phyloP scores from a whole-genome alignment of 2,113 vertebrate genomes.

The Pterocles burchelli region DNA sequence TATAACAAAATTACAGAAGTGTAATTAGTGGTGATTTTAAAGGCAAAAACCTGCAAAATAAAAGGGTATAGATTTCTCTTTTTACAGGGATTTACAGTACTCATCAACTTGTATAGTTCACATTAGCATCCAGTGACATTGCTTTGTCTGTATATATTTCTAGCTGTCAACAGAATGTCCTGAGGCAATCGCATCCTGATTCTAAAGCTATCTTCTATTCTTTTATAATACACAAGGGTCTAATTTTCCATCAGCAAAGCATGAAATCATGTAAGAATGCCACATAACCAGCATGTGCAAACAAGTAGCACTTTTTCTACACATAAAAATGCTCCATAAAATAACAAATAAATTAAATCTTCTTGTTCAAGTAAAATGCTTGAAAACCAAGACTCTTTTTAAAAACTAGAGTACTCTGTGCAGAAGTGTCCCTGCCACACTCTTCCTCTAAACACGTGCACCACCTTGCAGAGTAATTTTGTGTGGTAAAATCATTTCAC shows the following conservation, averaged over 20 bases:
- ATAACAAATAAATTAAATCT: conserved; percentile 89
- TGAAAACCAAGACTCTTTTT: conserved; percentile 52
- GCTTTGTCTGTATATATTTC: conserved; percentile 90
- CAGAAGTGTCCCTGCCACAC: not conserved
- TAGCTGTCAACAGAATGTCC: conserved; percentile 96
- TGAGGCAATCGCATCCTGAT: conserved; percentile 91
- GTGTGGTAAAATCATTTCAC: conserved; percentile 26
- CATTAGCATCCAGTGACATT: conserved; percentile 93
- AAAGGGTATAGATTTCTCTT: conserved; percentile 67
- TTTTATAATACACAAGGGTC: conserved; percentile 90
- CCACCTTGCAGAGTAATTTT: conserved; percentile 31
- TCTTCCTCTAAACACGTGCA: conserved; percentile 42
- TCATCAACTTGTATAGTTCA: conserved; percentile 89
- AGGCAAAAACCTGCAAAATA: conserved; percentile 52
- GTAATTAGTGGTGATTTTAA: conserved; percentile 42
- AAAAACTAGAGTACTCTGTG: conserved; percentile 50
- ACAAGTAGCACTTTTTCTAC: conserved; percentile 83
- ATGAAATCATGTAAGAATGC: conserved; percentile 95
- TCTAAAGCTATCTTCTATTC: conserved; percentile 86
- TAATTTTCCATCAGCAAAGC: conserved; percentile 98
- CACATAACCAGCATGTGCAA: conserved; percentile 87
- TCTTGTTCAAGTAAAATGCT: conserved; percentile 76
- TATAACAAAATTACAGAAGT: conserved; percentile 32
- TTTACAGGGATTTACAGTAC: conserved; percentile 84
- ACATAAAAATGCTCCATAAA: conserved; percentile 84